phyloP scores from a whole-genome alignment of 2,888 invertebrate genomes.

The Mesorhabditis sp. region DNA sequence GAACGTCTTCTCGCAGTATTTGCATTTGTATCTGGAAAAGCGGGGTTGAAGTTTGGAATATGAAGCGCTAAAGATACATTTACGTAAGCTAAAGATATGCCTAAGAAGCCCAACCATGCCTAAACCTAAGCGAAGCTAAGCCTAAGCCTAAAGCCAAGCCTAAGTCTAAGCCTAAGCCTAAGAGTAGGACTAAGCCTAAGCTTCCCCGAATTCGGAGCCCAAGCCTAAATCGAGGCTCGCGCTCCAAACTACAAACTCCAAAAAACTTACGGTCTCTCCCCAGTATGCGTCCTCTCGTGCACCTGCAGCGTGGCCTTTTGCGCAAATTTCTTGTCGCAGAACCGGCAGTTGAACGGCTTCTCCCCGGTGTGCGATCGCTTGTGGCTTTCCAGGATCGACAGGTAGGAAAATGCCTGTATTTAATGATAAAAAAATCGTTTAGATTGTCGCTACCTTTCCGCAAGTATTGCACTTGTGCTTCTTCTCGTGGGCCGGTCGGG shows the following conservation, averaged over 20 bases:
- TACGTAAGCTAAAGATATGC: too few species aligned
- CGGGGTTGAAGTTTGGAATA: neutral
- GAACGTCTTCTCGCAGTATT: conserved; percentile 57
- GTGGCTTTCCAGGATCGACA: conserved; percentile 58
- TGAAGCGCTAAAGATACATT: neutral
- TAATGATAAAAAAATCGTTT: neutral
- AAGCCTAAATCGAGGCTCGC: conserved; percentile 9
- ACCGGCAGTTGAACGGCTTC: conserved; percentile 56
- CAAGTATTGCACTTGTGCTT: conserved; percentile 52
- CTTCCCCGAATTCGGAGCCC: neutral
- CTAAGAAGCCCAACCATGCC: too few species aligned
- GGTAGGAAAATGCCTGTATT: conserved; percentile 40
- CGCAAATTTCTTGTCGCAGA: conserved; percentile 57
- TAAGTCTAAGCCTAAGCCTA: too few species aligned
- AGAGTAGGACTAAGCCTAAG: too few species aligned
- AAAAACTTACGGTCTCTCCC: conserved; percentile 51
- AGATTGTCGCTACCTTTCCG: conserved; percentile 35
- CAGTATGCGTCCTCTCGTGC: conserved; percentile 58
- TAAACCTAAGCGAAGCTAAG: neutral
- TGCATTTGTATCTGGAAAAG: conserved; percentile 51
- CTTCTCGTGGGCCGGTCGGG: conserved; percentile 37
- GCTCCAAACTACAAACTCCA: neutral
- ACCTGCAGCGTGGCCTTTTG: conserved; percentile 59
- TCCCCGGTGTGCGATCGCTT: conserved; percentile 59
- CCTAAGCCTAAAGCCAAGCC: neutral